A percentile compares a stretch with the other conserved stretches of the same genome.
Evolutionary conservation across 2,888 invertebrate species (phyloP).

Genomic region (Dryadula phaetusa): DNA sequence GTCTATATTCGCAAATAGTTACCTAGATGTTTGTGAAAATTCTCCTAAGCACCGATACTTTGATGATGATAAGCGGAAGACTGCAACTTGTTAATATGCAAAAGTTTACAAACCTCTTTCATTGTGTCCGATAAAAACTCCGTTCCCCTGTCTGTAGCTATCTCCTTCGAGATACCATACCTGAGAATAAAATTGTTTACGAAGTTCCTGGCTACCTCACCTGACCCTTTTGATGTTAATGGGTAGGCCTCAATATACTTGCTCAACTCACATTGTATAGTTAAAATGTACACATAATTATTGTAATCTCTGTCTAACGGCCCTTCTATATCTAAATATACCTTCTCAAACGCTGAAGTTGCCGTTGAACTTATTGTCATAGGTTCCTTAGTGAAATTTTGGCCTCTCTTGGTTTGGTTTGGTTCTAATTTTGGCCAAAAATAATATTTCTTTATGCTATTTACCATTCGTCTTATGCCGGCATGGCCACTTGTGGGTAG

Average conservation of each 20-base stretch:
- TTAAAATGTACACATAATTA: too few relatives aligned
- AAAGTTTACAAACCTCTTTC: constrained; percentile 44
- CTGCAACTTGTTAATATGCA: constrained; percentile 41
- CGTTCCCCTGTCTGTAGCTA: constrained; percentile 43
- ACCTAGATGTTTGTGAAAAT: constrained; percentile 17
- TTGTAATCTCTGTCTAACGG: too few relatives aligned
- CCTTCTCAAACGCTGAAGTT: too few relatives aligned
- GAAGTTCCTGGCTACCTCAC: constrained; percentile 32
- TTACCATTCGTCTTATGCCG: too few relatives aligned
- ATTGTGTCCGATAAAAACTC: constrained; percentile 42
- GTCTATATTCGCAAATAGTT: constrained; percentile 20
- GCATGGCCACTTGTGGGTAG: constrained; percentile 40
- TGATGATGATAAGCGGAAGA: constrained; percentile 46
- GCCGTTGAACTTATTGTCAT: too few relatives aligned
- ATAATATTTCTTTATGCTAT: too few relatives aligned
- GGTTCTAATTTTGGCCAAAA: too few relatives aligned
- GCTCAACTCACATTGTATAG: too few relatives aligned
- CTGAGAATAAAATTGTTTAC: constrained; percentile 40
- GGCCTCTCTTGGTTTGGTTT: too few relatives aligned
- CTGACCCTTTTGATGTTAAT: background rate
- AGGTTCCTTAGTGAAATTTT: too few relatives aligned
- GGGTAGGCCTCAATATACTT: too few relatives aligned
- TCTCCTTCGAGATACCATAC: constrained; percentile 41
- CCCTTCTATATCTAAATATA: too few relatives aligned
- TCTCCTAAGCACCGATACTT: constrained; percentile 40